These are phyloP conservation scores for Mythimna loreyi DNA, from an alignment of 2,888 invertebrate genomes.

Conservation along the genomic window DNA sequence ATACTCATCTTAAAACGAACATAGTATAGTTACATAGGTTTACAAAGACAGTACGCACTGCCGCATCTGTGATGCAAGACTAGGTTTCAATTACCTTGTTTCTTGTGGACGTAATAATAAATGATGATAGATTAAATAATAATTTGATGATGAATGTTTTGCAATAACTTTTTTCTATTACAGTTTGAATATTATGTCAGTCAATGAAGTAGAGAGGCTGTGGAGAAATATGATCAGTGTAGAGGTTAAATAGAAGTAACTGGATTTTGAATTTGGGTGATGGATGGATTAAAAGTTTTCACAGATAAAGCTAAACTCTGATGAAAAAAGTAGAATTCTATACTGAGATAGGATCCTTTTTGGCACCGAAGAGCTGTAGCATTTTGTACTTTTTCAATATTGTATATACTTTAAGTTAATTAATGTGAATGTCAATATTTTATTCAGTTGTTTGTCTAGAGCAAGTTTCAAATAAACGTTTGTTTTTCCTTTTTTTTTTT, in stretches of 20 bases:
- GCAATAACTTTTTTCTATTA: conserved; percentile 13
- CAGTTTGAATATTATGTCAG: not conserved
- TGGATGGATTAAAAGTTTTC: too few relatives aligned
- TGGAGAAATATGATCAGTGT: not conserved
- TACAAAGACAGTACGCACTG: conserved; percentile 15
- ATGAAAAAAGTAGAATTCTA: too few relatives aligned
- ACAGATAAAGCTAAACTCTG: not conserved
- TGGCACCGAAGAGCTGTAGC: too few relatives aligned
- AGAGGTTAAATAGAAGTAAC: not conserved
- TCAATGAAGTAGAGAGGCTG: not conserved
- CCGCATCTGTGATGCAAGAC: conserved; percentile 37
- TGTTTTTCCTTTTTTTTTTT: too few relatives aligned
- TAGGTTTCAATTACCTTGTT: conserved; percentile 25
- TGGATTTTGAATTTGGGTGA: not conserved
- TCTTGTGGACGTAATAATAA: conserved; percentile 36
- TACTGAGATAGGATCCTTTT: too few relatives aligned
- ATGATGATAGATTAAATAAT: conserved; percentile 23
- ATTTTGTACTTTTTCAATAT: too few relatives aligned
- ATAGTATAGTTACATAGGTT: conserved; percentile 1
- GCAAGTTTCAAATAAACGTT: too few relatives aligned
- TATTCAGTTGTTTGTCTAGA: too few relatives aligned
- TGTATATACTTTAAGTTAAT: too few relatives aligned
- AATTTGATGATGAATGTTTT: conserved; percentile 20
- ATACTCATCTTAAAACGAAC: conserved; percentile 2
- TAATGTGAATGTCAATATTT: too few relatives aligned